phyloP scores from a whole-genome alignment of 2,113 vertebrate species.

The Mus musculus region GRCm39 chr3:147153001-147153500 shows the following conservation, averaged over 20 bases:
- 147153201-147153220: conserved; percentile 9
- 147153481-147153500: not conserved
- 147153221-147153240: not conserved
- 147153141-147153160: not conserved
- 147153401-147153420: not conserved
- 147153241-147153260: not conserved
- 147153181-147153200: conserved; percentile 13
- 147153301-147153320: not conserved
- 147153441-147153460: conserved; percentile 29
- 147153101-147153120: conserved; percentile 1
- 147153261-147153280: not conserved
- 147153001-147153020: conserved; percentile 17
- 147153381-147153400: not conserved
- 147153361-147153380: not conserved
- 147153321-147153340: not conserved
- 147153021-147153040: not conserved
- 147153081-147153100: not conserved
- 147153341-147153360: not conserved
- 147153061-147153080: not conserved
- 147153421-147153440: not conserved
- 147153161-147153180: not conserved
- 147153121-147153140: not conserved
- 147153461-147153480: not conserved
- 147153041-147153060: not conserved
- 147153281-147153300: not conserved